These are phyloP conservation scores for Podilymbus podiceps DNA, from an alignment of 2,113 vertebrate genomes.

Conservation along the genomic window DNA sequence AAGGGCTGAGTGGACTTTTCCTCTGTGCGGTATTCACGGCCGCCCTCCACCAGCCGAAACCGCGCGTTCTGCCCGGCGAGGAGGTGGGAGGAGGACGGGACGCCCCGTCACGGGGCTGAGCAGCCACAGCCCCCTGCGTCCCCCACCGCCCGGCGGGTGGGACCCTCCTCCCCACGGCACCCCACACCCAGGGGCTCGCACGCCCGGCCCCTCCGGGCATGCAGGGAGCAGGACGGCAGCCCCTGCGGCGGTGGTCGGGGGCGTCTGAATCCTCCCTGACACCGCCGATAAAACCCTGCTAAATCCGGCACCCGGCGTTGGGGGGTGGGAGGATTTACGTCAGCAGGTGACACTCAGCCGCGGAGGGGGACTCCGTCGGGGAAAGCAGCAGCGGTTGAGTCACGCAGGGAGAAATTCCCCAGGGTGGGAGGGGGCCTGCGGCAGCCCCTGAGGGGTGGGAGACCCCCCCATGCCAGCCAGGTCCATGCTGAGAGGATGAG, in stretches of 20 bases:
- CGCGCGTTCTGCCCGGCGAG: background rate
- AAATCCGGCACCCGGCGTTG: background rate
- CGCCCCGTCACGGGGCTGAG: background rate
- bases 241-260: background rate
- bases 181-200: fast-evolving
- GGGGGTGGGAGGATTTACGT: conserved; percentile 62
- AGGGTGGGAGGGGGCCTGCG: background rate
- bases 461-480: background rate
- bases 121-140: background rate
- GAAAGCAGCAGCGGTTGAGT: conserved; percentile 27
- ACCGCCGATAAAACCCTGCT: background rate
- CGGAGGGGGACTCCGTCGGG: conserved; percentile 14
- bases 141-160: background rate
- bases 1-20: background rate
- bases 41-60: background rate
- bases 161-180: background rate
- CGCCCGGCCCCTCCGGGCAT: no score
- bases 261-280: background rate
- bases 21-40: background rate
- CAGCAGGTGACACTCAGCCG: conserved; percentile 23
- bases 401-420: background rate
- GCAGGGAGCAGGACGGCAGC: background rate
- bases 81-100: background rate
- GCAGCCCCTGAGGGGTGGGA: background rate
- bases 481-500: background rate